These are phyloP conservation scores for Reinhardtius hippoglossoides DNA, from an alignment of 2,113 vertebrate genomes.

Conservation along the genomic window DNA sequence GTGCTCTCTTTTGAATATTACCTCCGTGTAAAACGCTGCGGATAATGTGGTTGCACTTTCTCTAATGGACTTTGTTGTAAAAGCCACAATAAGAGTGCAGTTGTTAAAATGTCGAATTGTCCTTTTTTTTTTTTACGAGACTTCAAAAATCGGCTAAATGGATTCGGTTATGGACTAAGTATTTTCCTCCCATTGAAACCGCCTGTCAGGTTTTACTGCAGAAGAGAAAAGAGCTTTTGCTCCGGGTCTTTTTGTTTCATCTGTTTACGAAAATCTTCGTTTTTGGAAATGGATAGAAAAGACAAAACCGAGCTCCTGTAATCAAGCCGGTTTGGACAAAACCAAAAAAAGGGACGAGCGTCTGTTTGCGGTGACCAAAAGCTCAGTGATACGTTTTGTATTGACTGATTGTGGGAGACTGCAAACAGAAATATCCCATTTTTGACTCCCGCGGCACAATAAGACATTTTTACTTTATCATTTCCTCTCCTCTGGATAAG, in stretches of 20 bases:
- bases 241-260: not conserved
- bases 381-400: constrained; percentile 20
- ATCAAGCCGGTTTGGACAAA: constrained; percentile 28
- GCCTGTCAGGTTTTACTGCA: not conserved
- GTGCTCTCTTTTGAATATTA: not conserved
- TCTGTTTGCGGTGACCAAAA: constrained; percentile 27
- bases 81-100: not conserved
- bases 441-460: constrained; percentile 41
- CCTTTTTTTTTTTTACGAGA: not conserved
- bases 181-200: not conserved
- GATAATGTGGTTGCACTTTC: not conserved
- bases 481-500: constrained; percentile 45
- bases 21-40: not conserved
- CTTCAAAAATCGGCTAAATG: not conserved
- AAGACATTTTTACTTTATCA: constrained; percentile 55
- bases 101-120: no score
- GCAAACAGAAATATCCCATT: constrained; percentile 37
- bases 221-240: not conserved
- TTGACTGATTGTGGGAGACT: constrained; percentile 24
- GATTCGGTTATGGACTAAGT: not conserved
- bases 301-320: constrained; percentile 1
- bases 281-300: constrained; percentile 19
- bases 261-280: constrained; percentile 19
- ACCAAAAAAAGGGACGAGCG: not conserved
- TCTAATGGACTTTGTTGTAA: not conserved